These are phyloP conservation scores for Astatotilapia flaviijosephi DNA, from an alignment of 2,113 vertebrate species.

Conservation along the genomic window DNA sequence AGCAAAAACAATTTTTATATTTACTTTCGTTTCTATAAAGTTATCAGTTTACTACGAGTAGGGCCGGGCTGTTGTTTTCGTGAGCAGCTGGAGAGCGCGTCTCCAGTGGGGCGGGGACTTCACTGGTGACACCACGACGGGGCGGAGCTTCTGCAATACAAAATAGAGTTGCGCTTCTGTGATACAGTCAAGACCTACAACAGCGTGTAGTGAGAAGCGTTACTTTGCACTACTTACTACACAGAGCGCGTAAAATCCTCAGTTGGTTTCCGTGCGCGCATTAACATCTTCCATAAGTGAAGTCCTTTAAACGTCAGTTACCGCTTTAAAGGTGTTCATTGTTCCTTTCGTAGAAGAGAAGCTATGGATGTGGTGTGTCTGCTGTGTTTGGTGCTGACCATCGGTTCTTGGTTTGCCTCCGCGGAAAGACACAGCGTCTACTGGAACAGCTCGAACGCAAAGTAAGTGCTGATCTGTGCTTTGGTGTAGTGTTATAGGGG, in stretches of 20 bases:
- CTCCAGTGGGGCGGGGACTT: background rate
- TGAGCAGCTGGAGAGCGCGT: background rate
- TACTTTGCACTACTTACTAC: background rate
- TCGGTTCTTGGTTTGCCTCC: slow-evolving; percentile 50
- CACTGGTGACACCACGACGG: rapidly evolving
- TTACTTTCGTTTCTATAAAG: background rate
- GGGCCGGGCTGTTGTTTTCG: background rate
- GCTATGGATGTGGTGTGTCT: slow-evolving; percentile 68
- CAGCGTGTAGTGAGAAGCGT: rapidly evolving
- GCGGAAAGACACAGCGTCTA: slow-evolving; percentile 76
- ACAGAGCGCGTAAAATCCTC: background rate
- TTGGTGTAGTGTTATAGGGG: background rate
- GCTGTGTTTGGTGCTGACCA: slow-evolving; percentile 53
- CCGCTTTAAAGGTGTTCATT: background rate
- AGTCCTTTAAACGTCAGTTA: background rate
- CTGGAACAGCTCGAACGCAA: slow-evolving; percentile 72
- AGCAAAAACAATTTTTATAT: background rate
- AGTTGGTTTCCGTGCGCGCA: background rate
- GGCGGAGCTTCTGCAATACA: slow-evolving; percentile 17
- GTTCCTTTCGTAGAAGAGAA: background rate
- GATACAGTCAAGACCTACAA: background rate
- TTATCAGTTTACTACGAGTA: background rate
- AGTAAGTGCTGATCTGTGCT: slow-evolving; percentile 56
- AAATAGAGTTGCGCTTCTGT: slow-evolving; percentile 15
- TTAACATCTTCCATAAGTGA: background rate